These are phyloP conservation scores for Merluccius polli DNA, from an alignment of 2,797 vertebrate species.

Conservation along the genomic window DNA sequence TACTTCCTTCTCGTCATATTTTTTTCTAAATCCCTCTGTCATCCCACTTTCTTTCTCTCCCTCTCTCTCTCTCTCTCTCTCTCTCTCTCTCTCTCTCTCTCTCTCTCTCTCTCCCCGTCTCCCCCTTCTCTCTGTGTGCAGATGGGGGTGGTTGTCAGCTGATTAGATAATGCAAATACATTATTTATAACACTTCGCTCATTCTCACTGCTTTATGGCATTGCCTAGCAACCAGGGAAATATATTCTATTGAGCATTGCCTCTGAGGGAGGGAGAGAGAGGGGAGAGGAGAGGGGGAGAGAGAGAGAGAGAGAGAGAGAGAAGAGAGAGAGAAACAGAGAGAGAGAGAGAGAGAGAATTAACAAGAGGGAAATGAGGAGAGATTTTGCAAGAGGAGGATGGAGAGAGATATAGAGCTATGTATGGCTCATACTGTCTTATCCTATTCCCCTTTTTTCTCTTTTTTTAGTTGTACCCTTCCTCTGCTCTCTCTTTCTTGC, in stretches of 20 bases:
- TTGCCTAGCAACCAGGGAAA: constrained; percentile 80
- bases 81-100: constrained; percentile 13
- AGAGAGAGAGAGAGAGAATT: constrained; percentile 4
- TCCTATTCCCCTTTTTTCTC: constrained; percentile 35
- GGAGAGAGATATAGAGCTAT: constrained; percentile 33
- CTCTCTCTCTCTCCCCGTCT: constrained; percentile 11
- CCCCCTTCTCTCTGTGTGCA: constrained; percentile 19
- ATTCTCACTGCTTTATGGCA: constrained; percentile 71
- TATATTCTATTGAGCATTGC: constrained; percentile 71
- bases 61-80: constrained; percentile 3
- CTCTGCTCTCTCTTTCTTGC: constrained; percentile 35
- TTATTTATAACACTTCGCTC: constrained; percentile 79
- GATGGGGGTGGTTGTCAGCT: constrained; percentile 67
- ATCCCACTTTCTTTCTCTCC: not conserved
- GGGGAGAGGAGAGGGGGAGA: constrained; percentile 15
- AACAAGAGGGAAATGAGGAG: constrained; percentile 9
- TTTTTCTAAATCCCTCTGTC: not conserved
- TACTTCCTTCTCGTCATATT: not conserved
- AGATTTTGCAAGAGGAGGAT: constrained; percentile 1
- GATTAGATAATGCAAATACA: constrained; percentile 81
- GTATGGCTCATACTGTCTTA: constrained; percentile 54
- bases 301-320: not conserved
- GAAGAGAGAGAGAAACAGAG: not conserved
- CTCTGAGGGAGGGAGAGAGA: constrained; percentile 58
- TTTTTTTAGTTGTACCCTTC: not conserved